phyloP scores from a whole-genome alignment of 2,888 invertebrate genomes.

The Zaprionus obscuricornis region DNA sequence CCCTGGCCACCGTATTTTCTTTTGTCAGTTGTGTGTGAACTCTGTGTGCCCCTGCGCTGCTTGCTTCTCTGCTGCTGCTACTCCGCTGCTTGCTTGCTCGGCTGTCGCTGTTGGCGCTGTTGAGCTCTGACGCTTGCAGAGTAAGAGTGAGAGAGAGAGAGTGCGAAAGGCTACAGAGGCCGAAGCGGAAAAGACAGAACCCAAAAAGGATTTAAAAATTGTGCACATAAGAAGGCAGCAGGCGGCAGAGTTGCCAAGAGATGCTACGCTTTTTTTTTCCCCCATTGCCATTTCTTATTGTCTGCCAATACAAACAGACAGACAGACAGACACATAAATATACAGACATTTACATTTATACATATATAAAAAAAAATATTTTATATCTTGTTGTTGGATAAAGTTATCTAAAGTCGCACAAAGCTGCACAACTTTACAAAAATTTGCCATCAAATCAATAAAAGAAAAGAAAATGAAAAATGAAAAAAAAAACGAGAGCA shows the following conservation, averaged over 20 bases:
- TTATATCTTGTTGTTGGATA: too few relatives aligned
- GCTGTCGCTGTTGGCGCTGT: too few relatives aligned
- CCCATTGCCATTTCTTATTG: conserved; percentile 30
- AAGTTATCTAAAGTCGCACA: conserved; percentile 52
- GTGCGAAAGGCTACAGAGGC: conserved; percentile 1
- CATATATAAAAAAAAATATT: background rate
- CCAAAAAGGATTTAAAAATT: conserved; percentile 53
- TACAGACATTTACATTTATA: background rate
- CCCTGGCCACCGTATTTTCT: conserved; percentile 60
- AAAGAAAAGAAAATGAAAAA: conserved; percentile 45
- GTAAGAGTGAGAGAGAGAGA: too few relatives aligned
- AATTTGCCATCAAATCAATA: conserved; percentile 1
- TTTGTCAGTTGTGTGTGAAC: conserved; percentile 67
- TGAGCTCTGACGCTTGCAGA: too few relatives aligned
- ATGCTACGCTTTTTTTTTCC: conserved; percentile 10
- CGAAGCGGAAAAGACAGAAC: conserved; percentile 20
- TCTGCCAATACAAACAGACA: conserved; percentile 11
- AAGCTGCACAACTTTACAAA: conserved; percentile 17
- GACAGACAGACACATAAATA: background rate
- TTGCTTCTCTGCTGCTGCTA: background rate
- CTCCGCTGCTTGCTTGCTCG: too few relatives aligned
- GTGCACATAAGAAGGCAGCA: conserved; percentile 11
- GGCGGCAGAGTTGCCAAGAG: conserved; percentile 21
- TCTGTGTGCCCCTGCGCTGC: conserved; percentile 39
- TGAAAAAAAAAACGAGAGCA: conserved; percentile 58